Conservation (phyloP, 2,797 vertebrate genomes). For the Helostoma temminkii region DNA sequence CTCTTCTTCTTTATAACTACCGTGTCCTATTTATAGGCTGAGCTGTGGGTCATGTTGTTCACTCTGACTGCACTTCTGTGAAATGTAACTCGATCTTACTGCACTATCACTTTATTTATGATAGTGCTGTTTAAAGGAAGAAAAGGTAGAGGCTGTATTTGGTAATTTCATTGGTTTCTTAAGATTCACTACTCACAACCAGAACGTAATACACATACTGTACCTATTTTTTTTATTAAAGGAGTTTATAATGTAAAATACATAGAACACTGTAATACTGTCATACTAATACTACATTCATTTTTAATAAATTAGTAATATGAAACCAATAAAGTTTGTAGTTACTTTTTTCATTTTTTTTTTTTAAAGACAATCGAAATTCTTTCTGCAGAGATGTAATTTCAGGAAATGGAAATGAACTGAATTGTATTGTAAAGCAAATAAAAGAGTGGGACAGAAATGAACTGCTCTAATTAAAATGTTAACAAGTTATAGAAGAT, state of each 20-base stretch:
- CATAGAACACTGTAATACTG: slow-evolving; percentile 21
- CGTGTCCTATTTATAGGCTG: slow-evolving; percentile 73
- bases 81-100: slow-evolving; percentile 73
- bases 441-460: slow-evolving; percentile 65
- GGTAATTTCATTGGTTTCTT: slow-evolving; percentile 29
- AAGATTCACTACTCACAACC: slow-evolving; percentile 29
- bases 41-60: slow-evolving; percentile 49
- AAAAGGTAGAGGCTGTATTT: slow-evolving; percentile 11
- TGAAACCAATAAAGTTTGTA: slow-evolving; percentile 23
- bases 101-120: slow-evolving; percentile 61
- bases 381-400: slow-evolving; percentile 41
- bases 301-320: slow-evolving; percentile 30
- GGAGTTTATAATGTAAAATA: slow-evolving; percentile 38
- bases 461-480: too few relatives aligned
- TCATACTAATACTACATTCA: too few relatives aligned
- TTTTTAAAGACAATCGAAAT: slow-evolving; percentile 30
- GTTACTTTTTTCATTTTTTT: slow-evolving; percentile 14
- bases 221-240: slow-evolving; percentile 19
- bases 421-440: slow-evolving; percentile 57
- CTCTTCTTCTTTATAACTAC: slow-evolving; percentile 46
- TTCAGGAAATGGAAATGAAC: slow-evolving; percentile 52
- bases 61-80: slow-evolving; percentile 59
- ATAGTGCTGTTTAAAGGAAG: slow-evolving; percentile 48
- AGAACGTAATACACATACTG: background rate
- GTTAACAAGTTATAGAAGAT: too few relatives aligned